Conservation (phyloP, 2,888 invertebrate species). For the Hemistola chrysoprasaria region DNA sequence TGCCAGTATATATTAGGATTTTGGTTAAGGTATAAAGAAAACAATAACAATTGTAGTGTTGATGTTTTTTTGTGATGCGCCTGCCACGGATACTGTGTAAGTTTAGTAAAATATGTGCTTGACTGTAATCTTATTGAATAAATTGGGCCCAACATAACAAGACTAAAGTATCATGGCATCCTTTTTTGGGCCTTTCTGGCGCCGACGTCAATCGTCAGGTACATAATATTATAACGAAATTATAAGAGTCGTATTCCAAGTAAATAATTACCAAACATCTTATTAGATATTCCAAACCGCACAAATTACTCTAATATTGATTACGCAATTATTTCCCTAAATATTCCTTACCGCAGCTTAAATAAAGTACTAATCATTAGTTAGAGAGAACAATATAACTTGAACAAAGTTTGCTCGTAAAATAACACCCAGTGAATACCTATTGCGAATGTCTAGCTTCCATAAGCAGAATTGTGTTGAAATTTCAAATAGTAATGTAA, state of each 20-base stretch:
- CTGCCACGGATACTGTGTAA: too few relatives aligned
- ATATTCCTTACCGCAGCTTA: slow-evolving; percentile 9
- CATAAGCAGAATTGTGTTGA: slow-evolving; percentile 6
- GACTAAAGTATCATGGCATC: too few relatives aligned
- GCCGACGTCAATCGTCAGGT: too few relatives aligned
- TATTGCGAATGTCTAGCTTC: slow-evolving; percentile 8
- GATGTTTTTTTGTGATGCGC: too few relatives aligned
- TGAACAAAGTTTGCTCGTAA: slow-evolving; percentile 11
- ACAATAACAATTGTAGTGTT: too few relatives aligned
- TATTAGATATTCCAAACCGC: slow-evolving; percentile 1
- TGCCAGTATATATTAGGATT: too few relatives aligned
- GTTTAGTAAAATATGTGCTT: too few relatives aligned
- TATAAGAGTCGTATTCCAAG: neutral
- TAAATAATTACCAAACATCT: neutral
- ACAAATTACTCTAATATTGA: slow-evolving; percentile 7
- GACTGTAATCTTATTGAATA: too few relatives aligned
- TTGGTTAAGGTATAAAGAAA: too few relatives aligned
- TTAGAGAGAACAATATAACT: slow-evolving; percentile 2
- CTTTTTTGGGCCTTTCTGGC: too few relatives aligned
- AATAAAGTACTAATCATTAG: slow-evolving; percentile 3
- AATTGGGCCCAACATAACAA: too few relatives aligned
- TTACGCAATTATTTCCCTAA: slow-evolving; percentile 2
- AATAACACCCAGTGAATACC: slow-evolving; percentile 11
- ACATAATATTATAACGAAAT: neutral
- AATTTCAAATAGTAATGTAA: slow-evolving; percentile 1